phyloP scores from a whole-genome alignment of 2,888 invertebrate species.

The Machimus atricapillus region DNA sequence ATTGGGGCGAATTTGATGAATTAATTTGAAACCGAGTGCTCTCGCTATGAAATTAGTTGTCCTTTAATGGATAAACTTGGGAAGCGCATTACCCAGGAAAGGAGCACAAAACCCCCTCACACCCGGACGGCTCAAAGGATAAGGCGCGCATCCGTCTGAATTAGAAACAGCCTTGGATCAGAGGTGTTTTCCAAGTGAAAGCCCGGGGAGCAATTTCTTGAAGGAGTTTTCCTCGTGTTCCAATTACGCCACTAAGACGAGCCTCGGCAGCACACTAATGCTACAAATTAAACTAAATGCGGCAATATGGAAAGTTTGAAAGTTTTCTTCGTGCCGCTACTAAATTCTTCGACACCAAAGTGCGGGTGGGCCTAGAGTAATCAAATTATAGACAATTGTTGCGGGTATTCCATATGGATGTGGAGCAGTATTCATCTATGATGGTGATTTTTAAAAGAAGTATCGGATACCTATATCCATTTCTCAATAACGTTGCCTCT shows the following conservation, averaged over 20 bases:
- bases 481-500: too few relatives aligned
- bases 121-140: not conserved
- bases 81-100: not conserved
- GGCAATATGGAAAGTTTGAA: not conserved
- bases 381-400: not conserved
- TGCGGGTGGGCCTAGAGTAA: not conserved
- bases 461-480: too few relatives aligned
- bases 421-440: too few relatives aligned
- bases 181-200: not conserved
- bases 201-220: not conserved
- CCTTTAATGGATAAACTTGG: not conserved
- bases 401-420: not conserved
- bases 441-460: too few relatives aligned
- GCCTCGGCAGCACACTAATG: not conserved
- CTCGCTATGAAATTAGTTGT: not conserved
- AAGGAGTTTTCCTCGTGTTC: not conserved
- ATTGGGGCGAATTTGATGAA: not conserved
- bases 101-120: not conserved
- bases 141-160: not conserved
- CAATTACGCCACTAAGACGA: not conserved
- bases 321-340: not conserved
- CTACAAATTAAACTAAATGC: constrained; percentile 8
- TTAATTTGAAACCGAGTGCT: not conserved
- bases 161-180: not conserved
- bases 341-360: not conserved